Evolutionary conservation across 2,113 vertebrate genomes (phyloP), one percentile per base, ranked within the genome.

Genomic region (Sylvietta virens): DNA sequence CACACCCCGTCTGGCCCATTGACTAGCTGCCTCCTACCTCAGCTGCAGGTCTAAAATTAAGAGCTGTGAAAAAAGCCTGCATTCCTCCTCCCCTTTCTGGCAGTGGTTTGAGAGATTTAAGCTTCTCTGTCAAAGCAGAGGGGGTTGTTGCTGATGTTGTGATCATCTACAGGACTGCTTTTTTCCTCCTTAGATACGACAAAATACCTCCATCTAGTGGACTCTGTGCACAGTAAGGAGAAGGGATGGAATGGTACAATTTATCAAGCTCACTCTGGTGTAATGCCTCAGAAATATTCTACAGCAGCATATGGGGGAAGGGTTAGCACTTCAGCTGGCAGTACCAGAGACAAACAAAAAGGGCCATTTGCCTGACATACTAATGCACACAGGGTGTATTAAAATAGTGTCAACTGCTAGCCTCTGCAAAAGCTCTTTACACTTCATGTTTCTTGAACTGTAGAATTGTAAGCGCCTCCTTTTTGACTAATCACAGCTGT

Each of bases 171-270:
- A 0, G 35, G 54, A 16, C 15, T 13, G 67, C 35, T 51, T 92
- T 81, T 85, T 78, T 17, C 83, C 69, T 91, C 76, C 76, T 51
- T 83, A 69, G 86, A 62, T 60, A 15, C 0, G 88, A 97, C 88
- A 96, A 94, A 95, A 97, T 85, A 78, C 56, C 97, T 96, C 97
- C 97, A 97, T 92, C 97, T 97, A 97, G 97, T 96, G 97, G 97
- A 35, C 60, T 88, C 13, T 94, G 27, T 48, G 50, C 56, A 51
- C 73, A 72, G 31, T n/a, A 47, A 51, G 66, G n/a, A 67, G 71
- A 54, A 65, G 71, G 88, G 80, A 42, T 37, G 18, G 18, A 57
- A 22, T 37, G 44, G 37, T 47, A 19, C 47, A 4, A 27, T 72
- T 91, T 71, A 42, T 84, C 73, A 72, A 15, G 44, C 35, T 28